Evolutionary conservation across 2,888 invertebrate genomes (phyloP), one percentile per base, ranked within the genome.

Genomic region (Acanthoscelides obtectus): DNA sequence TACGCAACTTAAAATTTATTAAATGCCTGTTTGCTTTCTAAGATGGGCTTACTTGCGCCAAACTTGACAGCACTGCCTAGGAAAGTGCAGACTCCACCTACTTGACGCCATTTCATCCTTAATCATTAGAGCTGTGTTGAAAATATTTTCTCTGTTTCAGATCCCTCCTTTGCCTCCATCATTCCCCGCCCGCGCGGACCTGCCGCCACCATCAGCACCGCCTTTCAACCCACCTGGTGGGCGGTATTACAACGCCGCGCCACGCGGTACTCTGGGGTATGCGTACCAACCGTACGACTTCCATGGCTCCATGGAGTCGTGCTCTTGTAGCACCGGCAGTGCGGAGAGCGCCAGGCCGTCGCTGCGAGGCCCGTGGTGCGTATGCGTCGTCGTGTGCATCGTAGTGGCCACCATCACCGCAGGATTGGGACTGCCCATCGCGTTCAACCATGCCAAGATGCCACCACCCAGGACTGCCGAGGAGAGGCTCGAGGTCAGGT

Each of bases 381-480:
- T 89, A 76, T 89, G 89, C 73, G 84, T 90, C 73, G 88, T 90
- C 71, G 88, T 89, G 73, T 87, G 89, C 77, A 87, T 89, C 73
- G 88, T 90, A 80, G 86, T 89, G 77, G 88, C 88, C 73, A 89
- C 88, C 72, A 86, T 90, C 72, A 88, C 88, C 74, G 88, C 89
- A 73, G 89, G 89, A 72, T 75, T 81, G 72, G 89, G 89, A 70
- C 84, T 90, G 76, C 90, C 89, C n/a, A 87, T 90, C 84, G 88
- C 83, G 79, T 79, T 84, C 75, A 79, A 80, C 75, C 63, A 64
- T 22, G 20, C 20, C 63, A 80, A 81, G 17, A 79, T 78, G 64
- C 69, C 77, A 63, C 78, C 79, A 70, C 81, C 81, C 64, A 81
- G 81, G 69, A 84, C 84, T 12, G 84, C 80, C 81, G 87, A 84